A percentile compares a stretch with the other conserved stretches of the same genome.
These are phyloP conservation scores for Rhyacichthys aspro DNA, from an alignment of 2,797 vertebrate species.

Conservation along the genomic window DNA sequence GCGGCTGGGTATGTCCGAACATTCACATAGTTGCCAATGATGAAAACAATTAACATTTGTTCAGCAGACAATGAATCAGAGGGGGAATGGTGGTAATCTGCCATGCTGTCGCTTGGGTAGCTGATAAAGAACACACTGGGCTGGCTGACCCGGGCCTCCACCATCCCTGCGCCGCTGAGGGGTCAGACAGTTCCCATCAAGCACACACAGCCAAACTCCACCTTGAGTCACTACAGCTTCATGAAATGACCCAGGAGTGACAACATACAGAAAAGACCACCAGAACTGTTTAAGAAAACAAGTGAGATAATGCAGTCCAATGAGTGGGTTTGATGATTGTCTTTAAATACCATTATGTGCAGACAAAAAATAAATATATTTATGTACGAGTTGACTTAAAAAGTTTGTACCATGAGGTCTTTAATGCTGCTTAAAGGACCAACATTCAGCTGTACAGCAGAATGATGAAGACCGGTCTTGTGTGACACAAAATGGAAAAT, in stretches of 20 bases:
- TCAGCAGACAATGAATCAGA: conserved; percentile 90
- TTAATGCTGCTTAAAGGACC: too few species aligned
- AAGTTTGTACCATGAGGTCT: too few species aligned
- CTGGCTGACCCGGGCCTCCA: conserved; percentile 77
- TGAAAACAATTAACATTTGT: conserved; percentile 97
- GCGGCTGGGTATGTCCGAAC: conserved; percentile 73
- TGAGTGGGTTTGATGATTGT: too few species aligned
- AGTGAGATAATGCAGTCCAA: too few species aligned
- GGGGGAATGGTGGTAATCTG: conserved; percentile 90
- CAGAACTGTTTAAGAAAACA: too few species aligned
- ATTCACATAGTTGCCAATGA: conserved; percentile 76
- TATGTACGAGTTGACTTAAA: too few species aligned
- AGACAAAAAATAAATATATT: too few species aligned
- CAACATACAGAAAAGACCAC: conserved; percentile 11
- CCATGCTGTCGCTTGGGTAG: conserved; percentile 73
- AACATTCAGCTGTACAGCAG: too few species aligned
- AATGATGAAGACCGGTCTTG: too few species aligned
- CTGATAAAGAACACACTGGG: conserved; percentile 86
- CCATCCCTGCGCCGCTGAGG: conserved; percentile 70
- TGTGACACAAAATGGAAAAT: too few species aligned
- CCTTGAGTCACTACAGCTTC: conserved; percentile 47
- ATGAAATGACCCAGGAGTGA: conserved; percentile 37
- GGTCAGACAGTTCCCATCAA: conserved; percentile 87
- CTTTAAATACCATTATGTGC: too few species aligned
- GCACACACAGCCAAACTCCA: conserved; percentile 60